These are phyloP conservation scores for Drosophila gunungcola DNA, from an alignment of 1,140 invertebrate genomes.

Conservation along the genomic window DNA sequence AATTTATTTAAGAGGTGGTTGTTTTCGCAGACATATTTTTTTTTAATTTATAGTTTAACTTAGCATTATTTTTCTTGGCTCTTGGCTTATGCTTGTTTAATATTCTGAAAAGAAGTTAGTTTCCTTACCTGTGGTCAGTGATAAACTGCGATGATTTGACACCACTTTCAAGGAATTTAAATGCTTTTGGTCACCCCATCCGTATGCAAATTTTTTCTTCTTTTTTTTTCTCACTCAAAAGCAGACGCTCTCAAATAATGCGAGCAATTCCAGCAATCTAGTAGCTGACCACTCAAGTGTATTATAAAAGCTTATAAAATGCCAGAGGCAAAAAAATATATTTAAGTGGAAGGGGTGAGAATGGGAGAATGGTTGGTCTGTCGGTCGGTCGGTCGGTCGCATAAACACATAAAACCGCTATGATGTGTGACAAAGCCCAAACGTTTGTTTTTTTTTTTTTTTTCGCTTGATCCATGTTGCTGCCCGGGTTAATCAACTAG, in stretches of 20 bases:
- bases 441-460: slow-evolving; percentile 19
- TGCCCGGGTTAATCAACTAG: slow-evolving; percentile 70
- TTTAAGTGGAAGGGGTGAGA: background rate
- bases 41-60: slow-evolving; percentile 1
- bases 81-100: background rate
- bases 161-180: slow-evolving; percentile 1
- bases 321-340: slow-evolving; percentile 11
- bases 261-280: slow-evolving; percentile 10
- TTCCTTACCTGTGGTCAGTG: background rate
- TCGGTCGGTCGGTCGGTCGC: background rate
- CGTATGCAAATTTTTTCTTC: slow-evolving; percentile 20
- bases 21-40: background rate
- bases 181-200: slow-evolving; percentile 2
- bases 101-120: background rate
- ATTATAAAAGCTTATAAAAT: slow-evolving; percentile 46
- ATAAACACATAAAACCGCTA: slow-evolving; percentile 44
- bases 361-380: background rate
- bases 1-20: background rate
- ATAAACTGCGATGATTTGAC: background rate
- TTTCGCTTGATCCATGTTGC: slow-evolving; percentile 3
- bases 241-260: slow-evolving; percentile 18
- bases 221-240: slow-evolving; percentile 1
- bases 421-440: slow-evolving; percentile 44
- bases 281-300: slow-evolving; percentile 24
- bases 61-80: background rate